These are phyloP conservation scores for Petrophora chlorosata DNA, from an alignment of 2,888 invertebrate species.

Conservation along the genomic window DNA sequence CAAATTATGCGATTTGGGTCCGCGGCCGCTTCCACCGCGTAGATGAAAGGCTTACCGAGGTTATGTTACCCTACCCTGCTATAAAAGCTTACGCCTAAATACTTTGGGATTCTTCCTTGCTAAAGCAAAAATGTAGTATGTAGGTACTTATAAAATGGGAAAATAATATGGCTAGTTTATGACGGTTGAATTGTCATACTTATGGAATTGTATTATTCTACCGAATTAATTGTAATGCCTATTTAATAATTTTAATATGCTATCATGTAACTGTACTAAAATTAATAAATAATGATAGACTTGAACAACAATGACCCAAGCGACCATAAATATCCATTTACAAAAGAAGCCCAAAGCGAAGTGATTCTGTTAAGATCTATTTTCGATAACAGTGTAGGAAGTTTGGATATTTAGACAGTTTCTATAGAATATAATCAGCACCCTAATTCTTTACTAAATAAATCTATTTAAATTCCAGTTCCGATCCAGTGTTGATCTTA, in stretches of 20 bases:
- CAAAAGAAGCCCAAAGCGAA: not conserved
- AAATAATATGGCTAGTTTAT: too few species aligned
- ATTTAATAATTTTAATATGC: too few species aligned
- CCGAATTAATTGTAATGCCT: too few species aligned
- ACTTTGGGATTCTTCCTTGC: constrained; percentile 44
- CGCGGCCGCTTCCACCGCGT: constrained; percentile 40
- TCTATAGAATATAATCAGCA: not conserved
- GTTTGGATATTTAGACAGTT: not conserved
- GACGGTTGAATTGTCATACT: too few species aligned
- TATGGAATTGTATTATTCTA: too few species aligned
- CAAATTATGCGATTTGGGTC: constrained; percentile 56
- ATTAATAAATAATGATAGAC: too few species aligned
- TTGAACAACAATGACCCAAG: constrained; percentile 7
- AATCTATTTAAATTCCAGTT: too few species aligned
- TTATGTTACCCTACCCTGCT: constrained; percentile 47
- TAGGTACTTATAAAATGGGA: constrained; percentile 11
- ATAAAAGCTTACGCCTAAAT: constrained; percentile 48
- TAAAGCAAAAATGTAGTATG: constrained; percentile 40
- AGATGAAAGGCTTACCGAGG: constrained; percentile 61
- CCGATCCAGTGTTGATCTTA: too few species aligned
- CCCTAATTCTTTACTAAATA: too few species aligned
- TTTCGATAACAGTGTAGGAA: constrained; percentile 1
- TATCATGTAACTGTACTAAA: too few species aligned
- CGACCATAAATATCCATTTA: not conserved
- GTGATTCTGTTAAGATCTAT: not conserved